Evolutionary conservation across 2,888 invertebrate species (phyloP), one percentile per base, ranked within the genome.

Genomic region (Amorpha juglandis): DNA sequence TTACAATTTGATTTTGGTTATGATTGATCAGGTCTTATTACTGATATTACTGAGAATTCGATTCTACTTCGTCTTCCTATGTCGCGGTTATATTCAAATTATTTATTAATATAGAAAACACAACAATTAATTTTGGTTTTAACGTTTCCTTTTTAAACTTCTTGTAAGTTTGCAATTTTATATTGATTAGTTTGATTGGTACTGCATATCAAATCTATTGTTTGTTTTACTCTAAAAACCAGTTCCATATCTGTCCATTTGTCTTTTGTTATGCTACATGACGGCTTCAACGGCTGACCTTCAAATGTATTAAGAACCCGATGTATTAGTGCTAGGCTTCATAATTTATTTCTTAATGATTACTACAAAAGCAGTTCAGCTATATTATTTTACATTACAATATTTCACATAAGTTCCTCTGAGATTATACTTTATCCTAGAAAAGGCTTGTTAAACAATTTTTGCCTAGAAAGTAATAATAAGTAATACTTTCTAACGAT

Each of bases 251-350:
- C 58, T 21, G 42, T 12, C 11, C 42, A 38, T 38, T 38, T 55
- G 55, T 58, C 38, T 38, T 58, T 9, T 58, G 38, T 19, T 42
- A 11, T 58, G 42, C 16, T 38, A 58, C 16, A 19, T 42, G 58
- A 58, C 58, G 11, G 42, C 6, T 42, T 42, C 42, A 42, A 42
- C 19, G 6, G 12, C 19, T 58, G 58, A 42, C 42, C 58, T 58
- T 58, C 38, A 19, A 38, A 12, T 7, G 7, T n/a, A 7, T 19
- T 58, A 58, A 38, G 6, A 58, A 38, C 16, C 16, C 19, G 6
- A 58, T 12, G 38, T 42, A 55, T 38, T 52, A 52, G 27, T 55
- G 33, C 8, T 9, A 58, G 19, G 11, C 19, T 58, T 33, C 12
- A 42, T 58, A 12, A 19, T 11, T 58, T 42, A 45, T 45, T 45